These are phyloP conservation scores for Mungos mungo DNA, from an alignment of 2,113 vertebrate species.

Conservation along the genomic window DNA sequence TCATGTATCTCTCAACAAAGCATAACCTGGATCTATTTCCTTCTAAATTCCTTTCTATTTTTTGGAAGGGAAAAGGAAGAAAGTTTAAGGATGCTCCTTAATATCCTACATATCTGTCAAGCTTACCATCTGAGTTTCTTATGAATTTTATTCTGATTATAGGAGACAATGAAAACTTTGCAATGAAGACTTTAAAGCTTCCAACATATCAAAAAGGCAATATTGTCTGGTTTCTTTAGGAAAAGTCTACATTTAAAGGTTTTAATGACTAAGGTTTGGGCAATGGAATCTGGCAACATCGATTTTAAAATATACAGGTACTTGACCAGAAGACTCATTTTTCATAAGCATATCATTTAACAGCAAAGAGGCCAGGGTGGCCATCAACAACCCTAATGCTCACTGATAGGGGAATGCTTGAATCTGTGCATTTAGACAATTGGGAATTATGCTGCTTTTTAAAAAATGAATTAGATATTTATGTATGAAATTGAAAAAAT, in stretches of 20 bases:
- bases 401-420: not conserved
- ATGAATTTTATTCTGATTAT: constrained; percentile 20
- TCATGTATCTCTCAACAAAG: not conserved
- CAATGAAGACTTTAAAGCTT: not conserved
- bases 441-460: not conserved
- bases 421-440: not conserved
- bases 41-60: not conserved
- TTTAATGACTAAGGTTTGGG: not conserved
- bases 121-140: not conserved
- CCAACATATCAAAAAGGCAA: not conserved
- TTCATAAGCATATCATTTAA: constrained; percentile 32
- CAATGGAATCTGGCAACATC: not conserved
- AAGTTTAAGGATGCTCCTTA: not conserved
- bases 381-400: not conserved
- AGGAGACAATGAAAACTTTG: not conserved
- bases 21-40: not conserved
- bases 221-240: not conserved
- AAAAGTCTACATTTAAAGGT: not conserved
- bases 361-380: not conserved
- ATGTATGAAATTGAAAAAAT: not conserved
- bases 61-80: not conserved
- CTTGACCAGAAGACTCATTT: not conserved
- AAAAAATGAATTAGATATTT: not conserved
- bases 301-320: not conserved
- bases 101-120: not conserved